These are phyloP conservation scores for Sebastes schlegelii DNA, from an alignment of 2,113 vertebrate species.

Conservation along the genomic window DNA sequence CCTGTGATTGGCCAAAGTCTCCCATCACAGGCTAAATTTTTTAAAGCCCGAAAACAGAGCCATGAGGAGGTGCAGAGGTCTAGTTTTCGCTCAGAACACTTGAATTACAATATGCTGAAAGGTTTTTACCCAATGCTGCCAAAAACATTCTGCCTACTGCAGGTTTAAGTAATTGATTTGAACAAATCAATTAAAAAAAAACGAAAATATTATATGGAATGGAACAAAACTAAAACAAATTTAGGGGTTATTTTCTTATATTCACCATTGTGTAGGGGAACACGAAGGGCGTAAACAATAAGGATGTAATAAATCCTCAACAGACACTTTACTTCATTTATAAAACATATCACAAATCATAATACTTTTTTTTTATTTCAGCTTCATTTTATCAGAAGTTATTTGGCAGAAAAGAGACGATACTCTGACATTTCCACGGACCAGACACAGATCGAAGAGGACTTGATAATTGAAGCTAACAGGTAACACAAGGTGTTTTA, in stretches of 20 bases:
- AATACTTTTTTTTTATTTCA: constrained; percentile 61
- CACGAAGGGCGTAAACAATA: not conserved
- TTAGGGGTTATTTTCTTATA: not conserved
- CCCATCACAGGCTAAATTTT: too few species aligned
- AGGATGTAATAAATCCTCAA: not conserved
- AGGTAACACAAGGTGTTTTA: constrained; percentile 71
- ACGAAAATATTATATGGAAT: not conserved
- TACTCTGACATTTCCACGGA: constrained; percentile 49
- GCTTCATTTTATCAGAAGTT: constrained; percentile 91
- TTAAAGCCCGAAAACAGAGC: too few species aligned
- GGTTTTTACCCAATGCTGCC: too few species aligned
- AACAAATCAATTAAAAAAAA: not conserved
- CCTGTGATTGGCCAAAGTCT: too few species aligned
- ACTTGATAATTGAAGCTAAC: constrained; percentile 88
- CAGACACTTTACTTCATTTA: not conserved
- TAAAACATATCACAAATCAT: not conserved
- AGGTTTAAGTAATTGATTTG: not conserved
- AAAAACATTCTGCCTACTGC: not conserved
- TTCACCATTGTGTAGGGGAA: not conserved
- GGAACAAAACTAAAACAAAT: not conserved
- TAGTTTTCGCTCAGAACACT: too few species aligned
- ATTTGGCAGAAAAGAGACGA: constrained; percentile 83
- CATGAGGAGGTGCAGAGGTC: too few species aligned
- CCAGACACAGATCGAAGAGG: constrained; percentile 83
- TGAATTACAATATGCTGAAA: too few species aligned